phyloP scores from a whole-genome alignment of 2,113 vertebrate genomes.

The Ginglymostoma cirratum region DNA sequence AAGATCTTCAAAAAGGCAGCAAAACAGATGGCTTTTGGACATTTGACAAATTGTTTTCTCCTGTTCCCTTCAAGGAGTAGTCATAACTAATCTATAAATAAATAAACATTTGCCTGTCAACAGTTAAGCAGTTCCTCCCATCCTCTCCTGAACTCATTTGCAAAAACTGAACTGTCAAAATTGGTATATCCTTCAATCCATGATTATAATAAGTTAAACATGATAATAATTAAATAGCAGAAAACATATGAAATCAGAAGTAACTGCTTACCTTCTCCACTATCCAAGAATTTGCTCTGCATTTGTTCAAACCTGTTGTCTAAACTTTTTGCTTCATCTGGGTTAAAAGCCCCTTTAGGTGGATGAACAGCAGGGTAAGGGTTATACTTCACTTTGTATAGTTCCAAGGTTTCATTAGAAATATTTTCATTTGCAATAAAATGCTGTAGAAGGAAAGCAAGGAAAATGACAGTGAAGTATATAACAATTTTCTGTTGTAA shows the following conservation, averaged over 20 bases:
- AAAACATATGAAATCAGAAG: not conserved
- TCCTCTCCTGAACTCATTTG: not conserved
- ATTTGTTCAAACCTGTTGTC: slow-evolving; percentile 67
- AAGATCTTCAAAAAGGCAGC: not conserved
- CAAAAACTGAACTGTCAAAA: not conserved
- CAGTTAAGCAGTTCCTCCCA: not conserved
- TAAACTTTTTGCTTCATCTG: slow-evolving; percentile 48
- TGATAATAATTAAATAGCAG: not conserved
- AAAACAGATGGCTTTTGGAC: not conserved
- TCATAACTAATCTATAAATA: not conserved
- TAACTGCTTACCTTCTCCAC: slow-evolving; percentile 64
- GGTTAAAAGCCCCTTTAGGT: slow-evolving; percentile 52
- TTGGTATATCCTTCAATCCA: not conserved
- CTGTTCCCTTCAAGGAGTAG: not conserved
- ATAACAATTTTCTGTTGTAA: not conserved
- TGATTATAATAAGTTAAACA: not conserved
- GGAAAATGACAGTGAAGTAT: not conserved
- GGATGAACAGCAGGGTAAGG: slow-evolving; percentile 63
- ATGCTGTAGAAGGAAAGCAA: slow-evolving; percentile 44
- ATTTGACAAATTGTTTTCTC: not conserved
- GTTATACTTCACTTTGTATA: slow-evolving; percentile 73
- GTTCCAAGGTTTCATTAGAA: slow-evolving; percentile 48
- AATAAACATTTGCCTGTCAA: not conserved
- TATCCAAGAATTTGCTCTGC: slow-evolving; percentile 75
- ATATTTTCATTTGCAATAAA: slow-evolving; percentile 53